Conservation (phyloP, 2,797 vertebrate genomes). For the Sternotherus odoratus region DNA sequence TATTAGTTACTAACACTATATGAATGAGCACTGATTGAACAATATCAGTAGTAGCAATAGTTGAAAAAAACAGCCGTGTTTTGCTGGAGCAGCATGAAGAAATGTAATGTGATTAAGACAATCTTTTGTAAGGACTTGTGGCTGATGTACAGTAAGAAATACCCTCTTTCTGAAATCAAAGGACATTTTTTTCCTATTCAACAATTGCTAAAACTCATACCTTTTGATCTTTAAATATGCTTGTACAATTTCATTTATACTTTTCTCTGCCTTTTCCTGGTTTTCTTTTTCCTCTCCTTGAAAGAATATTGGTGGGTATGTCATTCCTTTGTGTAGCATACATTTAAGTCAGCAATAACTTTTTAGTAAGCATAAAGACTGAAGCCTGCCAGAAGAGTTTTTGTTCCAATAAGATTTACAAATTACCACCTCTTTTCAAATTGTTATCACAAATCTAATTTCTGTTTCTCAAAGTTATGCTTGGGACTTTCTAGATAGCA, state of each 20-base stretch:
- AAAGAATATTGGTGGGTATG: not conserved
- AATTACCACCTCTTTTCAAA: not conserved
- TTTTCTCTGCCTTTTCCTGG: not conserved
- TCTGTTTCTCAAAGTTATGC: not conserved
- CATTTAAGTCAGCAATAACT: not conserved
- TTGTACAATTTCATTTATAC: not conserved
- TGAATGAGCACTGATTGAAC: not conserved
- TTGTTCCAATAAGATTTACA: not conserved
- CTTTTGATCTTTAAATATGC: not conserved
- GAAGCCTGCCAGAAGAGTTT: not conserved
- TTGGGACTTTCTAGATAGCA: not conserved
- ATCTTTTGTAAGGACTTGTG: slow-evolving; percentile 1
- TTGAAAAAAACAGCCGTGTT: not conserved
- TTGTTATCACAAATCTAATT: not conserved
- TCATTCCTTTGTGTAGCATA: not conserved
- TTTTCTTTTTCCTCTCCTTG: not conserved
- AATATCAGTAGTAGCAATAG: not conserved
- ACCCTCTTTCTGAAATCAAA: slow-evolving; percentile 1
- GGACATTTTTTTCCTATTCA: not conserved
- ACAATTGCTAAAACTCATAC: not conserved
- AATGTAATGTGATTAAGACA: slow-evolving; percentile 13
- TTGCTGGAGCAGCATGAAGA: not conserved
- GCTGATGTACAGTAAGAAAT: not conserved
- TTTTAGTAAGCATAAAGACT: not conserved
- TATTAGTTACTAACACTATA: not conserved